These are phyloP conservation scores for Drosophila burlai DNA, from an alignment of 1,140 invertebrate species.

Conservation along the genomic window DNA sequence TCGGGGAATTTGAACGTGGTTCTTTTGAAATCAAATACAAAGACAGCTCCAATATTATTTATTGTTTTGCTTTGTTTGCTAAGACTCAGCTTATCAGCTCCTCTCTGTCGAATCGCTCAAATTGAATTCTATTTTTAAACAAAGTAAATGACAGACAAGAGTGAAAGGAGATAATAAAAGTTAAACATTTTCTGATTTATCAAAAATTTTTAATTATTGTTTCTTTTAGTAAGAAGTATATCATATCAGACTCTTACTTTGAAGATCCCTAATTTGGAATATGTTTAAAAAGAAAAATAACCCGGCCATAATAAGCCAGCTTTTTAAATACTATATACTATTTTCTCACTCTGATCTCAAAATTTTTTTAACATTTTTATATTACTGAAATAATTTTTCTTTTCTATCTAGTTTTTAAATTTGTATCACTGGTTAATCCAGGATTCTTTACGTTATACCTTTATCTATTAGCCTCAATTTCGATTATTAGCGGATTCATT, in stretches of 20 bases:
- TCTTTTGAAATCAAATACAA: slow-evolving; percentile 74
- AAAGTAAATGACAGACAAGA: slow-evolving; percentile 35
- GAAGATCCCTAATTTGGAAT: too few species aligned
- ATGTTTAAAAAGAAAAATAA: too few species aligned
- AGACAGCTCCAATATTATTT: slow-evolving; percentile 65
- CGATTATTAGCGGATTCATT: slow-evolving; percentile 35
- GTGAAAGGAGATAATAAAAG: neutral
- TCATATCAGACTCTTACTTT: too few species aligned
- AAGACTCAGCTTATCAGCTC: slow-evolving; percentile 56
- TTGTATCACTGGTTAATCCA: neutral
- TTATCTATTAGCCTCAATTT: slow-evolving; percentile 43
- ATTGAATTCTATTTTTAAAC: slow-evolving; percentile 47
- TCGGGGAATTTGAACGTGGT: slow-evolving; percentile 25
- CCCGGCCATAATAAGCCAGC: too few species aligned
- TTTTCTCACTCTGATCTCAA: too few species aligned
- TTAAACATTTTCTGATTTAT: neutral
- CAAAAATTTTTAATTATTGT: neutral
- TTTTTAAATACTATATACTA: too few species aligned
- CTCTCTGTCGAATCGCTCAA: slow-evolving; percentile 7
- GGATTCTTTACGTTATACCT: neutral
- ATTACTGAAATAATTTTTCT: too few species aligned
- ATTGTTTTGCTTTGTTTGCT: slow-evolving; percentile 62
- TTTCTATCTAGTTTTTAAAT: neutral
- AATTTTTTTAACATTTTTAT: too few species aligned
- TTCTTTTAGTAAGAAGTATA: neutral